Evolutionary conservation across 2,797 vertebrate genomes (phyloP), one percentile per base, ranked within the genome.

Genomic region (Gymnoscopelus microlampas): DNA sequence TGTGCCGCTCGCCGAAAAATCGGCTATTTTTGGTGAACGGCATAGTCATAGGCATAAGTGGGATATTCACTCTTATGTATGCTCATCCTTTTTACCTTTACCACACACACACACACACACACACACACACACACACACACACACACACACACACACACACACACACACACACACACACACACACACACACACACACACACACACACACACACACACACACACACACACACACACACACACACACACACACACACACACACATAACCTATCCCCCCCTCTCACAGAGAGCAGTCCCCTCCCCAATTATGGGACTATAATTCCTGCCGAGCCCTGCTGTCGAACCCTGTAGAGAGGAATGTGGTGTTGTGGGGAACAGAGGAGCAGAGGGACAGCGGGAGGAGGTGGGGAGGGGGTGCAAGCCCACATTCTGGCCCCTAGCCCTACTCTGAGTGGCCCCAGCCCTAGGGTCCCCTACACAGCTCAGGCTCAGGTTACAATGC

Each of bases 271-370:
- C 71, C 64, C 66, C 70, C 58, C 32, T 66, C 11, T 53, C 48
- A 14, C 48, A 53, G 39, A 53, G 39, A 71, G 62, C 13, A 78
- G 67, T 68, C 70, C 63, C 78, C 71, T 32, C 71, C 66, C 71
- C 83, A 86, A 88, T 88, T 87, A 86, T 58, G 57, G 82, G 87
- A 81, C 75, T 78, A 80, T 91, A 83, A 90, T 82, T 91, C 87
- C 69, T 79, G 74, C 63, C 8, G n/a, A 81, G 81, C 68, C 80
- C 84, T 77, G 81, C 86, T 91, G 87, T 88, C 72, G n/a, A 73
- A 78, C 63, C 79, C 78, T 67, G 71, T 50, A 29, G 84, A 86
- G 80, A 84, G 87, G 87, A 91, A 90, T 91, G 88, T 58, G 79
- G 76, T 80, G 87, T 77, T 89, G 69, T 87, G 84, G 73, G 82